Percentiles rank a stretch among this genome's conserved stretches.
These are phyloP conservation scores for Kryphioiulus occultus DNA, from an alignment of 2,888 invertebrate genomes.

Conservation along the genomic window DNA sequence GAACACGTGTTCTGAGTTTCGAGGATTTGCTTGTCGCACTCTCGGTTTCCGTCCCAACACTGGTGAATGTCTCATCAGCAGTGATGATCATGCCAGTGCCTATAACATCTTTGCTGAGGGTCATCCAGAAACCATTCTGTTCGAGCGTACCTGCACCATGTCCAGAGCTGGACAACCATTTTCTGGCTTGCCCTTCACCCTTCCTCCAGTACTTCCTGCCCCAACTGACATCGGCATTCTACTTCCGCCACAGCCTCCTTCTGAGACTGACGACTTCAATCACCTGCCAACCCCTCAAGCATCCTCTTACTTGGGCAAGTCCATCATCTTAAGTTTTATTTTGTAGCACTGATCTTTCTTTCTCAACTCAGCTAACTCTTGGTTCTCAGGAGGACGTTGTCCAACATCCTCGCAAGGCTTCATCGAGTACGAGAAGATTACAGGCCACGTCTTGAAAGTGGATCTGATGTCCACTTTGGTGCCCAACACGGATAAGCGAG, in stretches of 20 bases:
- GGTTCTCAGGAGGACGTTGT: conserved; percentile 49
- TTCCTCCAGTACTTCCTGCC: conserved; percentile 10
- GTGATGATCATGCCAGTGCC: conserved; percentile 50
- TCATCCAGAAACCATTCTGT: conserved; percentile 50
- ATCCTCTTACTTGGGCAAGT: conserved; percentile 47
- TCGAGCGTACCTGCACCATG: conserved; percentile 47
- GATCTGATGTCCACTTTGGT: conserved; percentile 44
- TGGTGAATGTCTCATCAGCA: conserved; percentile 52
- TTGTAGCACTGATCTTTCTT: neutral
- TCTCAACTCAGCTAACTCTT: neutral
- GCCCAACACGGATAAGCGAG: conserved; percentile 58
- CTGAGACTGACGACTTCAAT: neutral
- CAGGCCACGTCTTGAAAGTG: conserved; percentile 60
- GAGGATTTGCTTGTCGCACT: conserved; percentile 52
- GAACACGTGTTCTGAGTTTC: conserved; percentile 46
- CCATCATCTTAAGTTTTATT: neutral
- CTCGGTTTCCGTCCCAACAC: conserved; percentile 52
- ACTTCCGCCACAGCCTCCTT: neutral
- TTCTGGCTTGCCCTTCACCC: conserved; percentile 14
- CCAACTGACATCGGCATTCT: neutral
- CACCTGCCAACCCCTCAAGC: conserved; percentile 44
- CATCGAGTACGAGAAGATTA: conserved; percentile 60
- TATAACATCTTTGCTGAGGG: conserved; percentile 39
- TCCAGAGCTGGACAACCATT: neutral
- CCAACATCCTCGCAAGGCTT: conserved; percentile 37